These are phyloP conservation scores for Bambusicola thoracicus DNA, from an alignment of 2,113 vertebrate genomes.

Conservation along the genomic window DNA sequence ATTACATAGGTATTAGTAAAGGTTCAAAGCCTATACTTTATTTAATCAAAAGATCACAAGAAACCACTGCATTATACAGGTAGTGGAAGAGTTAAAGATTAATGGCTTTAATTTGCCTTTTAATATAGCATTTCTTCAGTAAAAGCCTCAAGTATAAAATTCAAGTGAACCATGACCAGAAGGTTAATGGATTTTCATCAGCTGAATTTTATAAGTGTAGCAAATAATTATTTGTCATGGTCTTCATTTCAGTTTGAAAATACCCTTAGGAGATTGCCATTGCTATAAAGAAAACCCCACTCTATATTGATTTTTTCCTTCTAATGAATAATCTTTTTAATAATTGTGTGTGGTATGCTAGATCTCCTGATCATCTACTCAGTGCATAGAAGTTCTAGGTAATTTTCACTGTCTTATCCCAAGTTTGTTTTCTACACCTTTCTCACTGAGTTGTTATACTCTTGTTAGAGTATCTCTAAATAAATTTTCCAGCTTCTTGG, in stretches of 20 bases:
- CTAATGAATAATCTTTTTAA: constrained; percentile 66
- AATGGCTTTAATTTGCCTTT: constrained; percentile 82
- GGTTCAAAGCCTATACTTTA: constrained; percentile 52
- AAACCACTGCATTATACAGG: constrained; percentile 43
- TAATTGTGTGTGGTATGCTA: constrained; percentile 37
- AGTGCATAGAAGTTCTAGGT: neutral
- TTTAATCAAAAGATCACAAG: constrained; percentile 64
- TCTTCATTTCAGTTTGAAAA: constrained; percentile 69
- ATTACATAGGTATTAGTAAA: constrained; percentile 38
- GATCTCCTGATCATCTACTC: neutral
- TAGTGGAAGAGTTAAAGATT: constrained; percentile 79
- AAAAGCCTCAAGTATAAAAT: constrained; percentile 77
- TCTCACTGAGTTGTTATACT: neutral
- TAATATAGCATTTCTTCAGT: constrained; percentile 78
- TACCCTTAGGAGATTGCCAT: constrained; percentile 62
- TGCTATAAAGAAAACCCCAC: constrained; percentile 48
- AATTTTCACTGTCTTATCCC: neutral
- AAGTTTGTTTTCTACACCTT: neutral
- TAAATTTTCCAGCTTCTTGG: neutral
- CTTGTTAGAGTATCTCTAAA: neutral
- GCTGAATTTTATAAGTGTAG: constrained; percentile 79
- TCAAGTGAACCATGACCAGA: constrained; percentile 75
- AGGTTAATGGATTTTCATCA: constrained; percentile 84
- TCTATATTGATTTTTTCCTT: constrained; percentile 70
- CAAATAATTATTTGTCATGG: constrained; percentile 79